Evolutionary conservation across 2,888 invertebrate species (phyloP).

Genomic region (Conops quadrifasciatus): DNA sequence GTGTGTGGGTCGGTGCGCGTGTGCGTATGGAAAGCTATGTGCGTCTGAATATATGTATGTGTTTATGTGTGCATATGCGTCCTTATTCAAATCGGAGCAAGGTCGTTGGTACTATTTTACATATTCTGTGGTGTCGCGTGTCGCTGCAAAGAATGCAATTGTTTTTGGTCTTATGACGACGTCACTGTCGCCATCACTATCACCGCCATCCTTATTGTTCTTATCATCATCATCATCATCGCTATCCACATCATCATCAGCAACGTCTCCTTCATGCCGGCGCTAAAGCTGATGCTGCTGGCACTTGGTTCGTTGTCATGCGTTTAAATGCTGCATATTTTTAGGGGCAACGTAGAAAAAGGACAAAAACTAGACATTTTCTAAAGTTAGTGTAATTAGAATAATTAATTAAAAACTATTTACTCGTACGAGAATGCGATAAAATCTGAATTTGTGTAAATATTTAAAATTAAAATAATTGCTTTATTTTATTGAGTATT

Average conservation of each 20-base stretch:
- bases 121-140: conserved; percentile 17
- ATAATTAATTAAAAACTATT: too few relatives aligned
- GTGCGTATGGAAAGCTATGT: neutral
- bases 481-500: too few relatives aligned
- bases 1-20: neutral
- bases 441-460: too few relatives aligned
- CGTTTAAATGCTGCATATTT: too few relatives aligned
- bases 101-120: conserved; percentile 10
- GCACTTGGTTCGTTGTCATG: too few relatives aligned
- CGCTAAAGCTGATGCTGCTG: too few relatives aligned
- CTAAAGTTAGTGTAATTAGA: too few relatives aligned
- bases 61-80: conserved; percentile 21
- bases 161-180: neutral
- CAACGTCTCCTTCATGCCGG: neutral
- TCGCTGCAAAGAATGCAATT: conserved; percentile 1
- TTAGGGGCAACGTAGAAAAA: too few relatives aligned
- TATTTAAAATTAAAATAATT: too few relatives aligned
- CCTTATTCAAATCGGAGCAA: conserved; percentile 15
- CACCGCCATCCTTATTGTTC: neutral
- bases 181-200: neutral
- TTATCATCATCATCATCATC: neutral
- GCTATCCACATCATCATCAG: neutral
- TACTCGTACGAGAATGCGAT: too few relatives aligned
- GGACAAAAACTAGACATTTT: too few relatives aligned
- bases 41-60: neutral